Evolutionary conservation across 2,888 invertebrate genomes (phyloP), one percentile per base, ranked within the genome.

Genomic region (Eulithis testata): DNA sequence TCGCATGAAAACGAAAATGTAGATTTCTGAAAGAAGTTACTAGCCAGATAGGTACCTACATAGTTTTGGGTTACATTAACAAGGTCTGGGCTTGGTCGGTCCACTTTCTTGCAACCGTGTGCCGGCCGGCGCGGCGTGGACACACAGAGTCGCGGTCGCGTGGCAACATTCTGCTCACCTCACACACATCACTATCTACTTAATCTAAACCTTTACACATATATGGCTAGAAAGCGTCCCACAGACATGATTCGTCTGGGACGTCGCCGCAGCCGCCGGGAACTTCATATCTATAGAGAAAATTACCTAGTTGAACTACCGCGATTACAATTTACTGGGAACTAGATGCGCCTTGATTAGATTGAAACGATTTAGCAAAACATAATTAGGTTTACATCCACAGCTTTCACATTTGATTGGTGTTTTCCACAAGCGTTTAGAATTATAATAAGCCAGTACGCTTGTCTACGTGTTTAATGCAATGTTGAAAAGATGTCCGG

Each of bases 211-310:
- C 79, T 81, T 83, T 82, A 82, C 82, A 75, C 79, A 83, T 80
- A 83, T 84, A 86, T 84, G 85, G 81, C 84, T 87, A 89, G 89
- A 90, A 89, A 89, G 86, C 83, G 82, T 79, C 79, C 81, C 83
- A 82, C 61, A 72, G 69, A 68, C 66, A 68, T 68, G 68, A 67
- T 68, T 80, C 79, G 81, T 81, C 75, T 81, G 74, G 79, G 79
- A 81, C 78, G 62, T 79, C 78, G 70, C 8, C 40, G 8, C 40
- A 4, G 40, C 9, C 40, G 40, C 9, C 40, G 9, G 80, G 76
- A 79, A 75, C 80, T 75, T 69, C 66, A 72, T 66, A 66, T 65
- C 63, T 63, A 71, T 72, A 67, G 66, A 73, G 73, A 72, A 76
- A 73, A 70, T 67, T 66, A 52, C 62, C 53, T 65, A 62, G 62